Percentiles rank a stretch among this genome's conserved stretches.
These are phyloP conservation scores for Sarcophaga rosellei DNA, from an alignment of 2,888 invertebrate genomes.

Conservation along the genomic window DNA sequence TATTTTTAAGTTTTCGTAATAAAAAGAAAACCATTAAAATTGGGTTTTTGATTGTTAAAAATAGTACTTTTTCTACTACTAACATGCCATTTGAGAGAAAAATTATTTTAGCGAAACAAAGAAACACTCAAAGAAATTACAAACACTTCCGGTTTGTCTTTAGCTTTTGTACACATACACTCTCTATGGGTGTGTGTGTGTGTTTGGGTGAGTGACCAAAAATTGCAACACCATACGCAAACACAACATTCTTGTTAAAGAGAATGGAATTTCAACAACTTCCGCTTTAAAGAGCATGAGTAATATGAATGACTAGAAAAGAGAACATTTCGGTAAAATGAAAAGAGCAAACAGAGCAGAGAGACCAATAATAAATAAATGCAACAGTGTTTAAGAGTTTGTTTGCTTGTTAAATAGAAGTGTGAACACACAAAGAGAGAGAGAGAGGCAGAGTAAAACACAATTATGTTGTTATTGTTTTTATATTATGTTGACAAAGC, in stretches of 20 bases:
- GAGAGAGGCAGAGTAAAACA: not conserved
- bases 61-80: too few relatives aligned
- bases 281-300: constrained; percentile 54
- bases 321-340: not conserved
- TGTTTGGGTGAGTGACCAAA: too few relatives aligned
- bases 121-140: not conserved
- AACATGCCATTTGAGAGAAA: not conserved
- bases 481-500: constrained; percentile 24
- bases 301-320: not conserved
- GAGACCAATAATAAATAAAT: constrained; percentile 6
- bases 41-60: too few relatives aligned
- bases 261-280: constrained; percentile 50
- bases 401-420: not conserved
- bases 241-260: not conserved
- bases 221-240: not conserved
- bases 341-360: not conserved
- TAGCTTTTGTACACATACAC: constrained; percentile 9
- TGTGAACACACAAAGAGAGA: not conserved
- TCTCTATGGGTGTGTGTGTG: not conserved
- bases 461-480: constrained; percentile 12
- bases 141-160: constrained; percentile 40
- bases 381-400: constrained; percentile 57
- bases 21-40: too few relatives aligned
- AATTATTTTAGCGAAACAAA: not conserved
- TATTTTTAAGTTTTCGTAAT: too few relatives aligned